A percentile compares a stretch with the other conserved stretches of the same genome.
These are phyloP conservation scores for Pseudachorutes palmiensis DNA, from an alignment of 1,140 invertebrate species.

Conservation along the genomic window DNA sequence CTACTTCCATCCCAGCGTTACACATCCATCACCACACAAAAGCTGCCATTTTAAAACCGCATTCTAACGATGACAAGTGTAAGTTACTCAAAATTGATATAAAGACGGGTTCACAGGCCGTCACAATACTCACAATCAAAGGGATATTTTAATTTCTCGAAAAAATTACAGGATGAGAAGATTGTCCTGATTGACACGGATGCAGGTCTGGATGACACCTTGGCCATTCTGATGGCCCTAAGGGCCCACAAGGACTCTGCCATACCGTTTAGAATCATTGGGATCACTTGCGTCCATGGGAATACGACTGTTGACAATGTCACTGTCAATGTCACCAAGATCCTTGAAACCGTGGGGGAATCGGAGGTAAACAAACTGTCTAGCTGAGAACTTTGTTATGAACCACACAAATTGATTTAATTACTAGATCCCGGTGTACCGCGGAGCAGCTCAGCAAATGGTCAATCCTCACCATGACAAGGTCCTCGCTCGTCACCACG, in stretches of 20 bases:
- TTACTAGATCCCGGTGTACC: conserved; percentile 56
- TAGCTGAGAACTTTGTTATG: neutral
- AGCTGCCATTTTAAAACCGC: no score
- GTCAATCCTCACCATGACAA: neutral
- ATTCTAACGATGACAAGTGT: no score
- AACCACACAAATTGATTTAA: conserved; percentile 36
- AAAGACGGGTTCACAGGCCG: no score
- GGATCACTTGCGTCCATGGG: conserved; percentile 55
- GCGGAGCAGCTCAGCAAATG: conserved; percentile 50
- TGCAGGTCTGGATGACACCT: conserved; percentile 56
- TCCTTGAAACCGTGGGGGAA: conserved; percentile 46
- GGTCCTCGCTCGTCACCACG: neutral
- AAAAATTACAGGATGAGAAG: conserved; percentile 22
- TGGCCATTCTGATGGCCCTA: conserved; percentile 53
- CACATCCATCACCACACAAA: no score
- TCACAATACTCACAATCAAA: no score
- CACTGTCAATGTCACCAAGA: conserved; percentile 52
- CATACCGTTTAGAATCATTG: conserved; percentile 47
- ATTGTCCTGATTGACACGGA: conserved; percentile 55
- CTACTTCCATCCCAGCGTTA: no score
- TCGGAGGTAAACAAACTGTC: conserved; percentile 43
- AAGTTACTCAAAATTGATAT: no score
- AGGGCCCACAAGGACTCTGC: conserved; percentile 44
- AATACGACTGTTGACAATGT: conserved; percentile 56
- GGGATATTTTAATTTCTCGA: no score